A percentile compares a stretch with the other conserved stretches of the same genome.
Conservation (phyloP, 2,113 vertebrate genomes). For the Mustela nigripes region DNA sequence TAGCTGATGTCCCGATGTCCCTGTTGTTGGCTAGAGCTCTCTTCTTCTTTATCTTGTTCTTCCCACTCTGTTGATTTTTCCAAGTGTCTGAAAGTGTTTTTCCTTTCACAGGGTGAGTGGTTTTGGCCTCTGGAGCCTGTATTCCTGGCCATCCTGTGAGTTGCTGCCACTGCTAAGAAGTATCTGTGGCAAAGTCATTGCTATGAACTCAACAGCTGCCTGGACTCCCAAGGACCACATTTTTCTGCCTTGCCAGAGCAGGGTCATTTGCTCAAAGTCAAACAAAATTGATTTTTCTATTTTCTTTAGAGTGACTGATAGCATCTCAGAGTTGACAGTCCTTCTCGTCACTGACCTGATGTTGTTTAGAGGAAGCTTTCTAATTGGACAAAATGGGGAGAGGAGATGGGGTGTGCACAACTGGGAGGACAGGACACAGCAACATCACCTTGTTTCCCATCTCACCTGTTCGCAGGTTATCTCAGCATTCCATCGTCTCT, state of each 20-base stretch:
- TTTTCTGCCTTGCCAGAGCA: conserved; percentile 51
- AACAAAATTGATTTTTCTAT: conserved; percentile 56
- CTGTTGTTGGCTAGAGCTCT: background rate
- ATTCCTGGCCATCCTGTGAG: conserved; percentile 52
- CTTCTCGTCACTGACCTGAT: background rate
- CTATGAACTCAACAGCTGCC: background rate
- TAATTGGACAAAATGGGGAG: background rate
- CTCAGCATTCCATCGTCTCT: accelerated
- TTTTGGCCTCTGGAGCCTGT: background rate
- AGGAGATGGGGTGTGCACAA: background rate
- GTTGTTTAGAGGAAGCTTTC: background rate
- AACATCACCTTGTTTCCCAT: background rate
- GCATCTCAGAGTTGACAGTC: background rate
- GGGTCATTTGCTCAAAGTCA: conserved; percentile 55
- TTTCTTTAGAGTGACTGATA: conserved; percentile 57
- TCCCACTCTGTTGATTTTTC: conserved; percentile 63
- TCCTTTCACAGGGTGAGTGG: conserved; percentile 35
- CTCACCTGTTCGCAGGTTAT: background rate
- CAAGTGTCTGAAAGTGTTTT: conserved; percentile 49
- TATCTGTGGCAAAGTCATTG: background rate
- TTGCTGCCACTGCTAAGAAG: background rate
- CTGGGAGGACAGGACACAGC: background rate
- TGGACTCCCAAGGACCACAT: background rate
- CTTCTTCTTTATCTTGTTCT: conserved; percentile 49
- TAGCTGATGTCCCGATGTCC: background rate